phyloP scores from a whole-genome alignment of 2,888 invertebrate genomes.

The Callyntrura sp. region DNA sequence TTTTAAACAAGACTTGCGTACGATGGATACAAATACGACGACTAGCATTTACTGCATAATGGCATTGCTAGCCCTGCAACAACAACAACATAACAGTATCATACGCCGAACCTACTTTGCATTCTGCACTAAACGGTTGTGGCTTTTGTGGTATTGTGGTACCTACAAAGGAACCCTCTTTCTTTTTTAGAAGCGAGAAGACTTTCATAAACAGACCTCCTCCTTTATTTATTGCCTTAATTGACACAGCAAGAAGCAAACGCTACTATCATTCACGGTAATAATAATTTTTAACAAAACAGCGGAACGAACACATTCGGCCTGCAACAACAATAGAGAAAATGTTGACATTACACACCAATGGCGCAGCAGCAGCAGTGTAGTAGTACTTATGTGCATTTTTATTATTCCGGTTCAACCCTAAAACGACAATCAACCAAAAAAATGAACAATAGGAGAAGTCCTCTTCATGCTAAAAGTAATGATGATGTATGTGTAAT shows the following conservation, averaged over 20 bases:
- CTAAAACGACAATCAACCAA: conserved; percentile 57
- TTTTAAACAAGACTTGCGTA: conserved; percentile 29
- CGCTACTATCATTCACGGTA: conserved; percentile 42
- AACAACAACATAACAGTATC: too few species aligned
- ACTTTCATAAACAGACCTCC: conserved; percentile 83
- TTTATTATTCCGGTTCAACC: conserved; percentile 72
- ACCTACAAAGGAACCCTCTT: conserved; percentile 83
- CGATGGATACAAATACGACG: conserved; percentile 42
- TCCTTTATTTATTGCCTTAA: conserved; percentile 84
- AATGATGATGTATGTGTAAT: not conserved
- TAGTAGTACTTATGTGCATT: not conserved
- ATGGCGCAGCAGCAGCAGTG: too few species aligned
- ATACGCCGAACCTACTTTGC: not conserved
- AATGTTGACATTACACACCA: conserved; percentile 63
- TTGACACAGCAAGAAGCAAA: conserved; percentile 81
- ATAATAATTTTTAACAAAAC: conserved; percentile 60
- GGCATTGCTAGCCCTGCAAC: too few species aligned
- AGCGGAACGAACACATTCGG: conserved; percentile 43
- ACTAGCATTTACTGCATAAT: too few species aligned
- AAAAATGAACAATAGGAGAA: conserved; percentile 58
- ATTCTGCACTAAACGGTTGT: conserved; percentile 69
- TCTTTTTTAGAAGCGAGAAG: conserved; percentile 62
- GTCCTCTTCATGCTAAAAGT: not conserved
- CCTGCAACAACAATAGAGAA: conserved; percentile 33
- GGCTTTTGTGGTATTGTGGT: conserved; percentile 84